phyloP scores from a whole-genome alignment of 2,113 vertebrate genomes.

The Saiga tatarica region DNA sequence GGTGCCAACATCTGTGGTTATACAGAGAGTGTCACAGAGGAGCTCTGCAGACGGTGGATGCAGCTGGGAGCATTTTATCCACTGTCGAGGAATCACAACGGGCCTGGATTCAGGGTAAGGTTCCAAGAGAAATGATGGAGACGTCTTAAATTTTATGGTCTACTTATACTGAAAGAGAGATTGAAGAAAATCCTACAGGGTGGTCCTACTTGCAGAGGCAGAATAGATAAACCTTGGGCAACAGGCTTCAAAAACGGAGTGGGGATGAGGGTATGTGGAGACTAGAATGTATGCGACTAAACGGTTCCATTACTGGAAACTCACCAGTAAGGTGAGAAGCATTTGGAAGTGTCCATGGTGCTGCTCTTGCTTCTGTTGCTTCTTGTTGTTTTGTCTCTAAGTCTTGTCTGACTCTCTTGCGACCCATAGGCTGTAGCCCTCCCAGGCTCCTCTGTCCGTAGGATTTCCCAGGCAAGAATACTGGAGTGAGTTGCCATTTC shows the following conservation, averaged over 20 bases:
- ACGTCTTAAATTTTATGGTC: not conserved
- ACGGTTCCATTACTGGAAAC: not conserved
- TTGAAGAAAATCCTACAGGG: not conserved
- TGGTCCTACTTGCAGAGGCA: not conserved
- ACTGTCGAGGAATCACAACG: constrained; percentile 94
- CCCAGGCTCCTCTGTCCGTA: not conserved
- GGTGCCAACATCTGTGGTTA: constrained; percentile 99
- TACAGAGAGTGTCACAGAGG: constrained; percentile 84
- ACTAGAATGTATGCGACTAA: not conserved
- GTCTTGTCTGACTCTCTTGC: not conserved
- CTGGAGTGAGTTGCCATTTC: not conserved
- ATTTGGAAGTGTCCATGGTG: not conserved
- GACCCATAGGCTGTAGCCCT: not conserved
- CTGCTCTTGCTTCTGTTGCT: not conserved
- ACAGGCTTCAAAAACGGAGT: not conserved
- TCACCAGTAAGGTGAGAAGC: not conserved
- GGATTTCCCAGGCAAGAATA: not conserved
- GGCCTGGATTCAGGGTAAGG: constrained; percentile 82
- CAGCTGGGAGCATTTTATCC: constrained; percentile 98
- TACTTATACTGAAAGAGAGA: not conserved
- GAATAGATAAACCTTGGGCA: not conserved
- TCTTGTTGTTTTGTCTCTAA: not conserved
- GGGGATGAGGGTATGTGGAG: not conserved
- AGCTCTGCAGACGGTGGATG: constrained; percentile 95
- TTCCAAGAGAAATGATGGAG: not conserved